Conservation (phyloP, 2,113 vertebrate genomes). For the Neotoma lepida region DNA sequence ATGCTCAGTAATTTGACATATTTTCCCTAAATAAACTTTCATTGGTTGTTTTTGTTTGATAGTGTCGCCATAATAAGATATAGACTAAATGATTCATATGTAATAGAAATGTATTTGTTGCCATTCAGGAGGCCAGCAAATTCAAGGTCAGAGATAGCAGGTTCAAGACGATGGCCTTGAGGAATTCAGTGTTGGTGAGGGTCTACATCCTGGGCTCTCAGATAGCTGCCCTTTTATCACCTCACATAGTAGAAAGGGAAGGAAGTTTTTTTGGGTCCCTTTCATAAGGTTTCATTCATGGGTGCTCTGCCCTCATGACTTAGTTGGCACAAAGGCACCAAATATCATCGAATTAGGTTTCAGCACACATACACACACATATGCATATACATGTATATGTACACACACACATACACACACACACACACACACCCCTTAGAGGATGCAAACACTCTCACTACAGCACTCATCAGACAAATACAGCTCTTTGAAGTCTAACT, state of each 20-base stretch:
- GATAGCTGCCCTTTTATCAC: neutral
- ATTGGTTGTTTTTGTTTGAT: neutral
- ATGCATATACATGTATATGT: fast-evolving
- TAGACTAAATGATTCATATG: neutral
- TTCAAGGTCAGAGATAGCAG: neutral
- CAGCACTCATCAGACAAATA: neutral
- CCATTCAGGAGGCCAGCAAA: neutral
- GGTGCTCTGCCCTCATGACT: neutral
- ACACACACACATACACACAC: neutral
- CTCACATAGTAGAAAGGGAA: neutral
- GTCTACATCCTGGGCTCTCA: neutral
- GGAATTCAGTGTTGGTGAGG: too few species aligned
- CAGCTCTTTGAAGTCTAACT: neutral
- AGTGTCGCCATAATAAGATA: neutral
- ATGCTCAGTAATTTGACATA: neutral
- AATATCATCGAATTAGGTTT: neutral
- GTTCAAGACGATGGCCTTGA: neutral
- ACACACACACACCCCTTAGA: neutral
- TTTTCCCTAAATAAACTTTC: neutral
- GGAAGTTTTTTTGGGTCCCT: neutral
- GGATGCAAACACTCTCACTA: neutral
- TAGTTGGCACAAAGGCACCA: neutral
- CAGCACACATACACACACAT: neutral
- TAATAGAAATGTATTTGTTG: neutral
- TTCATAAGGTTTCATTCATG: neutral